A percentile compares a stretch with the other conserved stretches of the same genome.
phyloP scores from a whole-genome alignment of 2,113 vertebrate species.

The Anolis carolinensis region DNA sequence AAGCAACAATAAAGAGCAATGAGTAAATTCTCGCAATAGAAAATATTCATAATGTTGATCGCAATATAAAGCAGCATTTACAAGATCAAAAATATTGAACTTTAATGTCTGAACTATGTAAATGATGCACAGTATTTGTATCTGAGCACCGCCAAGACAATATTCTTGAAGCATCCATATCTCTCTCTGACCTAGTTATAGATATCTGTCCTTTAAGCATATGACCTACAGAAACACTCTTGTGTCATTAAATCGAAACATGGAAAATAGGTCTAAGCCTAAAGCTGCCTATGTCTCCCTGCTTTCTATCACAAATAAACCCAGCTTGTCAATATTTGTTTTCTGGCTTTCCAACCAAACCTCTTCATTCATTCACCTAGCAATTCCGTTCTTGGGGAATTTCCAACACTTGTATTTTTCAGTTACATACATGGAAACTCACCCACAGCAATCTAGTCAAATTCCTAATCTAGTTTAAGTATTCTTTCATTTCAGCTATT shows the following conservation, averaged over 20 bases:
- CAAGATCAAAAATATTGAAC: not conserved
- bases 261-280: not conserved
- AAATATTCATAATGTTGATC: constrained; percentile 6
- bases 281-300: not conserved
- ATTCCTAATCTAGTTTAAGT: constrained; percentile 52
- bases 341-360: constrained; percentile 25
- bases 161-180: not conserved
- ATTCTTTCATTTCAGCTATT: constrained; percentile 32
- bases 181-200: not conserved
- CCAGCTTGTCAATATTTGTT: not conserved
- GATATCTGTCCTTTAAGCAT: not conserved
- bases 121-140: not conserved
- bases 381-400: not conserved
- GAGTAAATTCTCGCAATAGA: rapidly evolving
- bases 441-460: rapidly evolving
- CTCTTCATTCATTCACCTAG: not conserved
- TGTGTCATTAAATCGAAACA: not conserved
- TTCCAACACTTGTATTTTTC: constrained; percentile 25
- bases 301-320: not conserved
- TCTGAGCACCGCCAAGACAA: not conserved
- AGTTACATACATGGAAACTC: not conserved
- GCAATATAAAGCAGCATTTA: not conserved
- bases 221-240: not conserved
- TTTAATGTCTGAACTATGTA: not conserved
- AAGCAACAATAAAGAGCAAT: not conserved